phyloP scores from a whole-genome alignment of 2,888 invertebrate genomes.

The Bembecia ichneumoniformis region DNA sequence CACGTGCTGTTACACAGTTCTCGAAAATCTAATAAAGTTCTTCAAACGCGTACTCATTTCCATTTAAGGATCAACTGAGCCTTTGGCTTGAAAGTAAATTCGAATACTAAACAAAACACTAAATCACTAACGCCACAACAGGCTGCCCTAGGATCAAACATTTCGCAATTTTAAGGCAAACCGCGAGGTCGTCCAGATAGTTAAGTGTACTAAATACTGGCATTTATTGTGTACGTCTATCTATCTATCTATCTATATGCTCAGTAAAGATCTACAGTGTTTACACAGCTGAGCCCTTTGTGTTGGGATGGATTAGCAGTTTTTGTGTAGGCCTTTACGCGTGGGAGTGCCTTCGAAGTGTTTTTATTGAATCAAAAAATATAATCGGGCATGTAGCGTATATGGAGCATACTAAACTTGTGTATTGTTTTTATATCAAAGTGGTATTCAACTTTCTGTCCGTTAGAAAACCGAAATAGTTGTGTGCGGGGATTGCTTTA shows the following conservation, averaged over 20 bases:
- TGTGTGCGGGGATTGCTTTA: no score
- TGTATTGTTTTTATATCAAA: no score
- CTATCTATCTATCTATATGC: background rate
- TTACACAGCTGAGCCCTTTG: constrained; percentile 33
- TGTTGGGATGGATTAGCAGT: constrained; percentile 26
- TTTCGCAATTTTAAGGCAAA: background rate
- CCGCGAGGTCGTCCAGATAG: background rate
- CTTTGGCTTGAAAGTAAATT: background rate
- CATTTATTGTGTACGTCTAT: background rate
- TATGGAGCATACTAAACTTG: no score
- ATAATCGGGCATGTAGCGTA: no score
- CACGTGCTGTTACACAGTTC: no score
- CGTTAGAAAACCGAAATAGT: no score
- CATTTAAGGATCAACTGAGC: no score
- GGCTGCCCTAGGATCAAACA: background rate
- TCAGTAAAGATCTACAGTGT: constrained; percentile 12
- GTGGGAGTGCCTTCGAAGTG: constrained; percentile 16
- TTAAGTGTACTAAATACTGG: background rate
- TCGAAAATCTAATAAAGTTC: no score
- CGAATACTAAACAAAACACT: background rate
- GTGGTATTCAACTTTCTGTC: no score
- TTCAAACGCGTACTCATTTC: no score
- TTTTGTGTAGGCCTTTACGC: constrained; percentile 16
- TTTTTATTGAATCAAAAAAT: background rate
- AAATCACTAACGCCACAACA: no score